Base-by-base conservation (phyloP, 2,888 invertebrate genomes). In the Aethes cnicana region DNA sequence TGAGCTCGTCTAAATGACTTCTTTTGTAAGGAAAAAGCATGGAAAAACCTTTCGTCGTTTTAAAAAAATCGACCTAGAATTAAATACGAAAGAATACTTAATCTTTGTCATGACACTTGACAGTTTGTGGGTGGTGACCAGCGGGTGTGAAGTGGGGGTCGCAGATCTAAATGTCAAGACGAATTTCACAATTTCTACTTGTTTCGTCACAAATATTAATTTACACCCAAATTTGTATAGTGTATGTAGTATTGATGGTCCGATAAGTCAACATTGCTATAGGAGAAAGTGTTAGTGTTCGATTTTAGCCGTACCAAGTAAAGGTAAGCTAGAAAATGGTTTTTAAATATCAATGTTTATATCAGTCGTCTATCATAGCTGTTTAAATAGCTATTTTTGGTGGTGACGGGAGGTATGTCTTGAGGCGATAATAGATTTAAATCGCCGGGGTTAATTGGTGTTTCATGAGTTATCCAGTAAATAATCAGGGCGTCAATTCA, bases 381-480 rank as follows among this genome's bases (percentile, higher is more conserved):
- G 67, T 68, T 74, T 74, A 73, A 75, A 64, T 72, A 62, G 68
- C 81, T 86, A 86, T 86, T 86, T 86, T 84, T 68, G 74, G 78
- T 79, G 73, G 72, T 85, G 84, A 84, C 83, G 58, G 56, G 46
- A 52, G 54, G 59, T 20, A 4, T 52, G 39, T 39, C 39, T 28
- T 37, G 8, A 46, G 18, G 39, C 26, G 39, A 52, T 32, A 9
- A 20, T 20, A 18, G 26, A 46, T 39, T 39, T 39, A 32, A 37
- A 37, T 39, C 26, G 39, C 6, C 8, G 3, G 14, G 39, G 32
- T 46, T 46, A 20, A 39, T 39, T 33, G 26, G 14, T 52, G 20
- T 37, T 37, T 32, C 11, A 30, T 37, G 18, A 32, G 35, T 12
- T 9, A n/a, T 17, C 20, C 14, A 26, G 20, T 32, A 39, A 44